Evolutionary conservation across 2,113 vertebrate species (phyloP).

Genomic region (Nothoprocta perdicaria): DNA sequence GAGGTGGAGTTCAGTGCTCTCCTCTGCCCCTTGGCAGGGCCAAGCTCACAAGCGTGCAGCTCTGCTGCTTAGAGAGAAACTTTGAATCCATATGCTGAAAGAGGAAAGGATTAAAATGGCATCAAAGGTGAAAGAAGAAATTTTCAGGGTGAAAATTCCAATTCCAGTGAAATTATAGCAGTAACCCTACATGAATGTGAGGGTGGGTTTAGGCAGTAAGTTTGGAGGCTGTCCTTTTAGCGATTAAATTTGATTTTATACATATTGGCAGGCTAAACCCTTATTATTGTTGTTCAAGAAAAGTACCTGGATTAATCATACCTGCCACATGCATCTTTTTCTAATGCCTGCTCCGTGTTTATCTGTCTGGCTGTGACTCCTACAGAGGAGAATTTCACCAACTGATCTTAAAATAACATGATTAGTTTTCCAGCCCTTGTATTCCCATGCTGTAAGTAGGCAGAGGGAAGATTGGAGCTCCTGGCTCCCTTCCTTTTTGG

Average conservation of each 20-base stretch:
- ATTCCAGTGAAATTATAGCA: constrained; percentile 69
- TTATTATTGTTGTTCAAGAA: constrained; percentile 73
- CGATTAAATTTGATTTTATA: constrained; percentile 76
- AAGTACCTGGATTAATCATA: constrained; percentile 68
- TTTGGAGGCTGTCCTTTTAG: constrained; percentile 72
- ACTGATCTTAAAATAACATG: constrained; percentile 17
- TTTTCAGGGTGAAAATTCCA: constrained; percentile 58
- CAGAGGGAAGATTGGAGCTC: background rate
- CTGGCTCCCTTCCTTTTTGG: background rate
- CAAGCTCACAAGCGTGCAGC: background rate
- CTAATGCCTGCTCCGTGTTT: constrained; percentile 50
- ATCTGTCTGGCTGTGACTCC: constrained; percentile 6
- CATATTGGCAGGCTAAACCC: constrained; percentile 43
- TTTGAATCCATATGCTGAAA: background rate
- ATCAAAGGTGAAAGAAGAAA: constrained; percentile 60
- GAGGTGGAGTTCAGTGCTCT: background rate
- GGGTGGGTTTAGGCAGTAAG: constrained; percentile 67
- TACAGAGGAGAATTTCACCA: constrained; percentile 32
- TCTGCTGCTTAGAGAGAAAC: background rate
- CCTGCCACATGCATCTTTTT: constrained; percentile 71
- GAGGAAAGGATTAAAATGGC: constrained; percentile 46
- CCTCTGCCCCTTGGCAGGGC: background rate
- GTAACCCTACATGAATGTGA: constrained; percentile 71
- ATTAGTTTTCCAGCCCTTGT: constrained; percentile 11
- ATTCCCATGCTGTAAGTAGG: background rate